Base-by-base conservation (phyloP, 2,113 vertebrate genomes). In the Daboia siamensis region DNA sequence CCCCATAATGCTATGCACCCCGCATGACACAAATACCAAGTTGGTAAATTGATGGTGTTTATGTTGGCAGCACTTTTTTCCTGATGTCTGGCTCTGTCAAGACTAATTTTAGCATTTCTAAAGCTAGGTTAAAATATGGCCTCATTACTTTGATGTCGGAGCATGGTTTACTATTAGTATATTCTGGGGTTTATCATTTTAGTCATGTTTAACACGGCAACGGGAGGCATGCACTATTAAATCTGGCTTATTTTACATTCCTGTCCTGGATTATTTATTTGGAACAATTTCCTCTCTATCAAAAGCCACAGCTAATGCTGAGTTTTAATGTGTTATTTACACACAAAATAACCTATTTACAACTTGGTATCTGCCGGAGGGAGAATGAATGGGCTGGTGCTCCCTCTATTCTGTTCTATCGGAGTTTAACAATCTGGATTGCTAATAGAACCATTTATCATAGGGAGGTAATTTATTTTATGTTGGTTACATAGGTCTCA, bases 361-460 rank as follows among this genome's bases (percentile, higher is more conserved):
- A 98, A 98, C 98, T 96, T 97, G 84, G 97, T 96, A 93, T 96
- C 97, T 95, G 97, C 97, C 95, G 91, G 95, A 95, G 97, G 98
- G 98, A 98, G 98, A 98, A 99, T 98, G 98, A 98, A 99, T 98
- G 98, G 98, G 97, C 97, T 97, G 97, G 97, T 56, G 96, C 97
- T 97, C 97, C 96, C 97, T 97, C 98, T 98, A 97, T 97, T 97
- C 98, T 98, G 98, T 98, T 98, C 96, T 99, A 99, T 99, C 98
- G 97, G 98, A 98, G 96, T 98, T 98, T 99, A 99, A 99, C 99
- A 99, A 99, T 99, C 99, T 99, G 98, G 98, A 98, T 98, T 98
- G 98, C 98, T 99, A 99, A 99, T 99, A 99, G 99, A 99, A 99
- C 98, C 99, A 99, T 99, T 99, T 98, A 98, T 99, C 99, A 99